Conservation (phyloP, 2,888 invertebrate species). For the Dendrolimus pini region DNA sequence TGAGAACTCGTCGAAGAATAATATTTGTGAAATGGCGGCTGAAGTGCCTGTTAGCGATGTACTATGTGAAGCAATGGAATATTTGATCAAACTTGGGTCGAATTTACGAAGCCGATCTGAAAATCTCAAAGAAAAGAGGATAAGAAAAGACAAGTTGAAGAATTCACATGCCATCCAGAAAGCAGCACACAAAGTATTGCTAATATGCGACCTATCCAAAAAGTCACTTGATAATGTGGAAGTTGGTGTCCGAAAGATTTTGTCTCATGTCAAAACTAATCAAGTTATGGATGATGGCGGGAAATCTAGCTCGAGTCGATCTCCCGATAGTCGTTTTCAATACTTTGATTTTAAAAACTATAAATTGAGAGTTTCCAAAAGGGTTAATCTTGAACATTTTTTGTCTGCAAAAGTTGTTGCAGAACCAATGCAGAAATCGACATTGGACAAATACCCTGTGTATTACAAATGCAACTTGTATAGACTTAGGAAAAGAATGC, state of each 20-base stretch:
- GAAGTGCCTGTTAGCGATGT: conserved; percentile 54
- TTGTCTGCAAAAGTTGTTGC: conserved; percentile 49
- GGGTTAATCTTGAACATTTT: conserved; percentile 49
- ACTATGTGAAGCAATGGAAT: conserved; percentile 61
- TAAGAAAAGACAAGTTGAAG: conserved; percentile 47
- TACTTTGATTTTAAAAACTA: conserved; percentile 39
- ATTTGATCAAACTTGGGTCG: conserved; percentile 60
- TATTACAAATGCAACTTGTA: conserved; percentile 54
- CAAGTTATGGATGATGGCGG: conserved; percentile 32
- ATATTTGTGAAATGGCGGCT: conserved; percentile 49
- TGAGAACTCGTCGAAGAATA: background rate
- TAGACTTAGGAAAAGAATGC: conserved; percentile 23
- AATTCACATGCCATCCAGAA: conserved; percentile 59
- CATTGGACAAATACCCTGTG: conserved; percentile 53
- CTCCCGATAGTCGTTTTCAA: conserved; percentile 21
- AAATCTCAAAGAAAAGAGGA: conserved; percentile 51
- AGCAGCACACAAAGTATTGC: conserved; percentile 56
- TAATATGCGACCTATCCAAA: conserved; percentile 65
- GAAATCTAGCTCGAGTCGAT: conserved; percentile 17
- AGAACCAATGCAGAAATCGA: conserved; percentile 31
- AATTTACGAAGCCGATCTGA: conserved; percentile 59
- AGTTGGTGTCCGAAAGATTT: conserved; percentile 45
- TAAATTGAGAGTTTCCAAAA: conserved; percentile 44
- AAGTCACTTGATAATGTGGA: conserved; percentile 66
- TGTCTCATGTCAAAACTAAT: conserved; percentile 32